Percentiles rank a stretch among this genome's conserved stretches.
These are phyloP conservation scores for Agrochola macilenta DNA, from an alignment of 2,888 invertebrate species.

Conservation along the genomic window DNA sequence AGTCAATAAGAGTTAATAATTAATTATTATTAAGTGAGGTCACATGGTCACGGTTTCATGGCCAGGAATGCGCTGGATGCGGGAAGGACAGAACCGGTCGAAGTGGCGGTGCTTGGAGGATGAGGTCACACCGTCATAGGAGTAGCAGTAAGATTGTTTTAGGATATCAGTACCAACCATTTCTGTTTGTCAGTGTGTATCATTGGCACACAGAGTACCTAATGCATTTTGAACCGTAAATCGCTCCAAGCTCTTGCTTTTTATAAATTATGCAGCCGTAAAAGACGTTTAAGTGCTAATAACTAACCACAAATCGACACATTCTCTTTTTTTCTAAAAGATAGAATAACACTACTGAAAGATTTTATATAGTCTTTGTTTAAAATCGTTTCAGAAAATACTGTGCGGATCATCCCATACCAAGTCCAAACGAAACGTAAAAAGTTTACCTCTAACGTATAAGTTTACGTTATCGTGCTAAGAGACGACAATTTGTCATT, in stretches of 20 bases:
- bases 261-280: not conserved
- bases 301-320: not conserved
- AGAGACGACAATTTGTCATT: constrained; percentile 51
- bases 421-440: not conserved
- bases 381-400: not conserved
- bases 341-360: not conserved
- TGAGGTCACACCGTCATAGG: no score
- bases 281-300: not conserved
- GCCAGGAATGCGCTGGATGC: no score
- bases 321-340: not conserved
- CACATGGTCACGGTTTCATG: no score
- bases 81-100: no score
- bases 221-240: no score
- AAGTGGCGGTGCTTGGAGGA: no score
- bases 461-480: constrained; percentile 35
- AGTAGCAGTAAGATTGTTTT: no score
- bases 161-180: no score
- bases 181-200: no score
- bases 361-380: not conserved
- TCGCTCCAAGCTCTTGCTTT: not conserved
- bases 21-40: no score
- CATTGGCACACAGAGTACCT: no score
- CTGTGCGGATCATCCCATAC: not conserved
- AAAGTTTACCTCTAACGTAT: constrained; percentile 19
- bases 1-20: no score